Percentiles rank a stretch among this genome's conserved stretches.
Evolutionary conservation across 2,888 invertebrate genomes (phyloP).

Genomic region (Pseudoips prasinana): DNA sequence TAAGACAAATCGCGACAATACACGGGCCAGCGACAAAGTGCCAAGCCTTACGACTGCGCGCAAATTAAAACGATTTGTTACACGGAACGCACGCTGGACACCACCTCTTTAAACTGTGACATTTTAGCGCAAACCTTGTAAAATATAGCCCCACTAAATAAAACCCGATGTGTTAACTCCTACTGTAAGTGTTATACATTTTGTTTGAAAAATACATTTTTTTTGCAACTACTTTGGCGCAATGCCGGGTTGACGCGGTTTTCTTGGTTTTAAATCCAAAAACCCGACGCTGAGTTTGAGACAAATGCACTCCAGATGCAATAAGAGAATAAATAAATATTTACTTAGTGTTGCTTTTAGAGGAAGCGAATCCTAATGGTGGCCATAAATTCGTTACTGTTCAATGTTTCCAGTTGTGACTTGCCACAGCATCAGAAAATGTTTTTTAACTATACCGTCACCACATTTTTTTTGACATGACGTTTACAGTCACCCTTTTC

Average conservation of each 20-base stretch:
- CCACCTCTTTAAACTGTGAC: slow-evolving; percentile 44
- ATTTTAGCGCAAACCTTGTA: slow-evolving; percentile 41
- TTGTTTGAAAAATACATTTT: slow-evolving; percentile 37
- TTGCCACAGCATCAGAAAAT: background rate
- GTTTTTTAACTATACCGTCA: too few species aligned
- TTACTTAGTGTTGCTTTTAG: slow-evolving; percentile 4
- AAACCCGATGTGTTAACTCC: slow-evolving; percentile 41
- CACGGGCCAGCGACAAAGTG: slow-evolving; percentile 33
- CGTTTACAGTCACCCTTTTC: too few species aligned
- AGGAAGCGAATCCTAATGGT: background rate
- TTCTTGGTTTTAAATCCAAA: slow-evolving; percentile 26
- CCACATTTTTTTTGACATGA: too few species aligned
- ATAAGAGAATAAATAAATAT: slow-evolving; percentile 6
- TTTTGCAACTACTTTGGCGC: slow-evolving; percentile 41
- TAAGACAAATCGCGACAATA: slow-evolving; percentile 31
- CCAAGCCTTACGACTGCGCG: slow-evolving; percentile 41
- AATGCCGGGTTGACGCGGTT: slow-evolving; percentile 34
- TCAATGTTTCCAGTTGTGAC: too few species aligned
- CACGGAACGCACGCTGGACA: slow-evolving; percentile 36
- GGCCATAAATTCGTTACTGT: too few species aligned
- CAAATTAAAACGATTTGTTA: slow-evolving; percentile 63
- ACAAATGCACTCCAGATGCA: slow-evolving; percentile 10
- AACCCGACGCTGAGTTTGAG: slow-evolving; percentile 25
- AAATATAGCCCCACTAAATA: slow-evolving; percentile 47
- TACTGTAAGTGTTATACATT: slow-evolving; percentile 33